Evolutionary conservation across 2,888 invertebrate genomes (phyloP).

Genomic region (Seladonia tumulorum): DNA sequence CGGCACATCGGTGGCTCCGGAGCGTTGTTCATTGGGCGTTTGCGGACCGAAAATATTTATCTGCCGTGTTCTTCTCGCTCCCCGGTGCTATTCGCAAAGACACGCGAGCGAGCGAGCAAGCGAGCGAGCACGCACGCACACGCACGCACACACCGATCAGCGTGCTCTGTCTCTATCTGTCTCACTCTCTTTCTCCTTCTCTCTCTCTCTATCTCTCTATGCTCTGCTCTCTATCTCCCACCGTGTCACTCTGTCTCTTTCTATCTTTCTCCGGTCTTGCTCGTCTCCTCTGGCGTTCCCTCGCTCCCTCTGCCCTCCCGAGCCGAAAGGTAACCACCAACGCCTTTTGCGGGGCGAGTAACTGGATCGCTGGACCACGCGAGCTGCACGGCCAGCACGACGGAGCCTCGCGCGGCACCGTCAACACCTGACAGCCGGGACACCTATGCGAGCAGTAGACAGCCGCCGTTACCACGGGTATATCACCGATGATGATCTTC

Average conservation of each 20-base stretch:
- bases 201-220: conserved; percentile 8
- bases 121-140: neutral
- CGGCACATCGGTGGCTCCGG: conserved; percentile 71
- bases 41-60: conserved; percentile 61
- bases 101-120: conserved; percentile 16
- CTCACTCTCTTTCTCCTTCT: too few relatives aligned
- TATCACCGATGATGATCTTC: neutral
- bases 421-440: conserved; percentile 36
- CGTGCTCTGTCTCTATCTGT: neutral
- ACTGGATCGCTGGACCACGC: conserved; percentile 71
- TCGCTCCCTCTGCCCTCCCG: conserved; percentile 42
- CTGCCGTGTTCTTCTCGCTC: conserved; percentile 46
- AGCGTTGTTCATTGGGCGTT: conserved; percentile 70
- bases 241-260: conserved; percentile 7
- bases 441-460: conserved; percentile 31
- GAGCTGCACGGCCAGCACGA: conserved; percentile 65
- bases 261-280: conserved; percentile 1
- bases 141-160: neutral
- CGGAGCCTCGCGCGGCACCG: conserved; percentile 57
- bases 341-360: conserved; percentile 64
- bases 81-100: conserved; percentile 41
- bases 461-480: conserved; percentile 3
- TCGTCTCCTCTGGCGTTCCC: conserved; percentile 6
- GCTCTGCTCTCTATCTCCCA: conserved; percentile 10
- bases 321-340: conserved; percentile 58